Evolutionary conservation across 2,888 invertebrate species (phyloP).

Genomic region (Drosophila cognata): DNA sequence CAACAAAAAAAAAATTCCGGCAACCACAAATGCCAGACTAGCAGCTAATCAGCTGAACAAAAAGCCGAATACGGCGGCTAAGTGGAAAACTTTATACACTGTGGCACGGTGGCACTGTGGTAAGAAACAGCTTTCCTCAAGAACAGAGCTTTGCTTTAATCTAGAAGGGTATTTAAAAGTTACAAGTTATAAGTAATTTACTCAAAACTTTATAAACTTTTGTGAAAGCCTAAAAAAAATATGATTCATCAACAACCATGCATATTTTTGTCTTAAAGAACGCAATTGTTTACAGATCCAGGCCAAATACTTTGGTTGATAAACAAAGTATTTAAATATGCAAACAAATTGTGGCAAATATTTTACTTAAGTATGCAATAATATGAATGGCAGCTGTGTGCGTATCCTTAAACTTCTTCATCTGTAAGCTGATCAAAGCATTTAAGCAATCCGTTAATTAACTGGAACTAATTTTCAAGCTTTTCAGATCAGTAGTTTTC

Average conservation of each 20-base stretch:
- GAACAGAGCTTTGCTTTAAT: neutral
- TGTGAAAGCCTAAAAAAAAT: no score
- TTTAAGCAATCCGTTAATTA: neutral
- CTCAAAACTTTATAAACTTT: neutral
- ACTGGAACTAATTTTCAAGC: neutral
- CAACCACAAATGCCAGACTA: constrained; percentile 12
- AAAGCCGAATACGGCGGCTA: constrained; percentile 31
- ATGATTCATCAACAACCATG: neutral
- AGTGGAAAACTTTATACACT: constrained; percentile 30
- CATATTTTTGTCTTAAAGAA: neutral
- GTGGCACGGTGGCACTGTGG: constrained; percentile 19
- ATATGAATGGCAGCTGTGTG: neutral
- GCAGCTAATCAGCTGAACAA: constrained; percentile 52
- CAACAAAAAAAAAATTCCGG: neutral
- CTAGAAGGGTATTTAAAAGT: neutral
- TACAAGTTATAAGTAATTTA: neutral
- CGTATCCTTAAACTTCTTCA: neutral
- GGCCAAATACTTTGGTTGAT: neutral
- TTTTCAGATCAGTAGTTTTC: neutral
- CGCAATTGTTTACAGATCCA: neutral
- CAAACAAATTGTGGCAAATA: neutral
- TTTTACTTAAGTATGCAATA: neutral
- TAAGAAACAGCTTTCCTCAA: neutral
- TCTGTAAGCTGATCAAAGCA: neutral
- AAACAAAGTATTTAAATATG: neutral